Conservation (phyloP, 2,113 vertebrate species). For the Anser cygnoides region DNA sequence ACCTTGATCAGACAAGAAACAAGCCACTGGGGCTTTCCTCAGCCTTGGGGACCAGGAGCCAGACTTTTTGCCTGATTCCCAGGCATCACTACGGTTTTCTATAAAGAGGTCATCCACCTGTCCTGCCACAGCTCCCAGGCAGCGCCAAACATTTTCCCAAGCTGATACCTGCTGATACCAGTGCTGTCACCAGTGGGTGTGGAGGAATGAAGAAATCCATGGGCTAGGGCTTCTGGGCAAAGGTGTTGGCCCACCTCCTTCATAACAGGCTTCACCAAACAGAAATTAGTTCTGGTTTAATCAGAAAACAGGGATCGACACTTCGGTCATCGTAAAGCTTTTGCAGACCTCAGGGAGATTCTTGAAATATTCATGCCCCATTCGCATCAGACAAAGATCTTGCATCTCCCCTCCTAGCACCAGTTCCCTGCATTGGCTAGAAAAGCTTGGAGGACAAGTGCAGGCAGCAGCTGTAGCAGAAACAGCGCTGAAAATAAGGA, state of each 20-base stretch:
- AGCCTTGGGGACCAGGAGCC: not conserved
- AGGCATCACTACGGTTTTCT: fast-evolving
- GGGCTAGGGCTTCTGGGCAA: not conserved
- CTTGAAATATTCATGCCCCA: not conserved
- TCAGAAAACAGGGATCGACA: not conserved
- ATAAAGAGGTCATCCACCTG: not conserved
- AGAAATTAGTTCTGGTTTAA: not conserved
- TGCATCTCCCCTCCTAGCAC: not conserved
- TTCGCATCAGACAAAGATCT: not conserved
- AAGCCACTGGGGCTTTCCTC: not conserved
- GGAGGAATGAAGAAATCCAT: not conserved
- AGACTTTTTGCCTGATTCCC: not conserved
- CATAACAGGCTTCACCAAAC: not conserved
- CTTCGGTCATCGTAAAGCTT: not conserved
- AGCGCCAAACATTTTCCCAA: not conserved
- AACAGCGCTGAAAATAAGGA: not conserved
- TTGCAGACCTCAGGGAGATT: not conserved
- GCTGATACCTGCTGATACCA: not conserved
- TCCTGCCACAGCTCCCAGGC: not conserved
- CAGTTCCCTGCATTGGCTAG: not conserved
- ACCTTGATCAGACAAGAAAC: not conserved
- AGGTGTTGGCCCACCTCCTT: not conserved
- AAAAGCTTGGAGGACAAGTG: not conserved
- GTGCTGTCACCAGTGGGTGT: not conserved
- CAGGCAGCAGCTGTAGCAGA: not conserved